phyloP scores from a whole-genome alignment of 2,797 vertebrate genomes.

The Microcaecilia unicolor region DNA sequence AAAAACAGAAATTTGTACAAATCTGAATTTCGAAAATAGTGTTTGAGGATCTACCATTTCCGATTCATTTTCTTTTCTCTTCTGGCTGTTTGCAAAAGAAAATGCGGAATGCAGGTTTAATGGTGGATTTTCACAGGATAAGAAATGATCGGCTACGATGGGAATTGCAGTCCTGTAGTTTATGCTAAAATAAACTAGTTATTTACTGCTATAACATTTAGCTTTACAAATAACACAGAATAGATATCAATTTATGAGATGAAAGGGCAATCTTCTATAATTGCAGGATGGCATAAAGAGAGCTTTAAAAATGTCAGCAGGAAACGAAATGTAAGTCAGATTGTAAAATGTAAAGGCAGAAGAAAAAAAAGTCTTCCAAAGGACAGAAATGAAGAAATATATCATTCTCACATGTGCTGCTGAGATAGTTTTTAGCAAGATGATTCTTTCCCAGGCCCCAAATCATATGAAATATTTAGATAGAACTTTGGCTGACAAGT shows the following conservation, averaged over 20 bases:
- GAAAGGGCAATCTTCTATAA: conserved; percentile 11
- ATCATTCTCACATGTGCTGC: neutral
- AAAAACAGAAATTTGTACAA: too few relatives aligned
- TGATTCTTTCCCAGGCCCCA: conserved; percentile 19
- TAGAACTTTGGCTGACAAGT: conserved; percentile 33
- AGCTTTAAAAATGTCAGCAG: neutral
- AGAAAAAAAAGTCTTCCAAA: neutral
- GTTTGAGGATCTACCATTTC: too few relatives aligned
- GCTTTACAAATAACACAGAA: conserved; percentile 16
- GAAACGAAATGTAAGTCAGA: neutral
- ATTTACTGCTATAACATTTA: conserved; percentile 10
- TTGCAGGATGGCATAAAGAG: conserved; percentile 6
- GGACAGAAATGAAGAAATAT: neutral
- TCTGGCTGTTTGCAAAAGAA: too few relatives aligned
- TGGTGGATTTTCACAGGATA: too few relatives aligned
- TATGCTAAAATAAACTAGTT: conserved; percentile 22
- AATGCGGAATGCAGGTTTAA: too few relatives aligned
- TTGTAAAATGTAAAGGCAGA: too few relatives aligned
- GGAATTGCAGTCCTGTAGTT: conserved; percentile 22
- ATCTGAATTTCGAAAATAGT: too few relatives aligned
- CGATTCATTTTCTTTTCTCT: too few relatives aligned
- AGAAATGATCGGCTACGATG: too few relatives aligned
- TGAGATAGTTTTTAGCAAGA: conserved; percentile 7
- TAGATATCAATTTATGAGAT: conserved; percentile 20
- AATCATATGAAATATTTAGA: conserved; percentile 40